phyloP scores from a whole-genome alignment of 2,113 vertebrate species.

The Larimichthys crocea region DNA sequence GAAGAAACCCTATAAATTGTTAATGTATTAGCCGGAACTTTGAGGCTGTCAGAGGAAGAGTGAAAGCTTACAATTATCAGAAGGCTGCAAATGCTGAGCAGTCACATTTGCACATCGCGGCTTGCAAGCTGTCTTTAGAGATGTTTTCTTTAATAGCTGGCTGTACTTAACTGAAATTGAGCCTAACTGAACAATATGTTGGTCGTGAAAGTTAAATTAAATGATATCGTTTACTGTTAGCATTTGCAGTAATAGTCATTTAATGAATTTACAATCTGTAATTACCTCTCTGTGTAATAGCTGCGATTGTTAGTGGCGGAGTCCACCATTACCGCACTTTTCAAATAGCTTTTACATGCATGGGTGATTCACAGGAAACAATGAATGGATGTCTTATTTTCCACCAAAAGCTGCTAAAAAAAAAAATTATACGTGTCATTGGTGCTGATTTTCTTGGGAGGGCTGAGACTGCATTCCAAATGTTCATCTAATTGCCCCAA shows the following conservation, averaged over 20 bases:
- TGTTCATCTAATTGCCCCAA: slow-evolving; percentile 2
- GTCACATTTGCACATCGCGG: neutral
- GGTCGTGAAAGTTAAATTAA: neutral
- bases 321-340: neutral
- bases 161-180: neutral
- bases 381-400: neutral
- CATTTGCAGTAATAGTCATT: neutral
- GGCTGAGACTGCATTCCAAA: neutral
- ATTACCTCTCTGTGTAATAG: neutral
- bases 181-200: neutral
- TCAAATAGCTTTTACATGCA: neutral
- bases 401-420: neutral
- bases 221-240: no score
- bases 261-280: neutral
- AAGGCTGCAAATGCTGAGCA: slow-evolving; percentile 13
- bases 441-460: neutral
- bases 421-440: neutral
- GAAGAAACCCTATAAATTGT: slow-evolving; percentile 61
- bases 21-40: slow-evolving; percentile 47
- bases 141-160: slow-evolving; percentile 1
- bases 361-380: neutral
- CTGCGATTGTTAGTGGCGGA: neutral
- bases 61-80: slow-evolving; percentile 61
- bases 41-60: slow-evolving; percentile 31
- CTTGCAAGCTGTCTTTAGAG: neutral